Evolutionary conservation across 2,113 vertebrate genomes (phyloP), one percentile per base, ranked within the genome.

Genomic region (Tenrec ecaudatus): DNA sequence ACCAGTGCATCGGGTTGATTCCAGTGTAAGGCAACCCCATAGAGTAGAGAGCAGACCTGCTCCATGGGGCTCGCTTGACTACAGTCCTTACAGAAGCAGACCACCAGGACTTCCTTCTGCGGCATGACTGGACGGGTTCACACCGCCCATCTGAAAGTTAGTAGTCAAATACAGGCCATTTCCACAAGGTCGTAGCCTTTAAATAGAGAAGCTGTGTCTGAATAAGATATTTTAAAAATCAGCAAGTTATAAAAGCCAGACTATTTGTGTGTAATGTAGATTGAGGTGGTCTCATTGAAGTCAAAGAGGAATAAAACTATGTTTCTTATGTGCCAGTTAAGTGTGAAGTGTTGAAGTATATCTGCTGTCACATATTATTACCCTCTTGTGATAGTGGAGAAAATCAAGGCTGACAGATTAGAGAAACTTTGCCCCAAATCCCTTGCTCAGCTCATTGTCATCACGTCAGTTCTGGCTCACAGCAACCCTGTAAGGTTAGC

Each of bases 331-430:
- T 27, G 20, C 33, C 47, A 71, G 0, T 20, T 62, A n/a, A 62
- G 38, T 62, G 33, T 47, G 36, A 84, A 27, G 5, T 31, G 53
- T 25, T n/a, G 12, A 76, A 38, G 11, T 86, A 12, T 88, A 12
- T 88, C 64, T 89, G 47, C 29, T 89, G 71, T 93, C 33, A 87
- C 22, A 73, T 78, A 38, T 77, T 92, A 64, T 81, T 68, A 66
- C 81, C n/a, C 22, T 23, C 64, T 17, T 66, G 47, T 33, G 29
- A 69, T 22, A 75, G 6, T 57, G 17, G 25, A 94, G 29, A 86
- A 90, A 95, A 76, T 66, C 1, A 53, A 71, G 36, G 47, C 23
- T 89, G 83, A 33, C 17, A 22, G 36, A 82, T 11, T 17, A 60
- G 66, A 92, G 29, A 91, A 80, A 93, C 14, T 80, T 40, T 88